Evolutionary conservation across 1,140 invertebrate species (phyloP), one percentile per base, ranked within the genome.

Genomic region (Caenorhabditis inopinata): DNA sequence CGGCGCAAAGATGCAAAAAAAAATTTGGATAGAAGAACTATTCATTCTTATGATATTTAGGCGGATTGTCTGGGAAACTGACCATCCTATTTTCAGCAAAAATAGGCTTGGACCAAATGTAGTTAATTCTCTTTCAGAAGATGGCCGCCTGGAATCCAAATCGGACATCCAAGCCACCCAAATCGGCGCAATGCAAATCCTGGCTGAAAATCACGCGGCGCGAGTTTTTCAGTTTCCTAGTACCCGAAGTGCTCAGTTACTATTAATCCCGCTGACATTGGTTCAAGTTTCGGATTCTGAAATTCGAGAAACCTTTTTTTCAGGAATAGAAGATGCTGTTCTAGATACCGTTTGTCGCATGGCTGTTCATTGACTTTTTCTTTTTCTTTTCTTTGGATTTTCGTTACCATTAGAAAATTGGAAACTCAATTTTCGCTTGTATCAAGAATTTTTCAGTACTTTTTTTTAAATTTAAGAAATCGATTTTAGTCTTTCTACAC

Each of bases 331-430:
- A 38, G n/a, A 38, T 7, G 0, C 11, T 7, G 25, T 29, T 68
- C 12, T 68, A 12, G 58, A 68, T 1, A 25, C 27, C 0, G n/a
- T 68, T 38, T 68, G 58, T 42, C 11, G 58, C 9, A 68, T 68
- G 58, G 58, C 58, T 68, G 58, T 68, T 42, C 58, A 68, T 38
- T 68, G n/a, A n/a, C n/a, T n/a, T n/a, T n/a, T n/a, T n/a, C n/a
- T n/a, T n/a, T n/a, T n/a, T n/a, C n/a, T n/a, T n/a, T n/a, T n/a
- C n/a, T n/a, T n/a, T n/a, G n/a, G n/a, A n/a, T n/a, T n/a, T n/a
- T n/a, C n/a, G n/a, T n/a, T n/a, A n/a, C n/a, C n/a, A n/a, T n/a
- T n/a, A n/a, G n/a, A n/a, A n/a, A n/a, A n/a, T n/a, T n/a, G n/a
- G n/a, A n/a, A n/a, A n/a, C n/a, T n/a, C n/a, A n/a, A n/a, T n/a